Base-by-base conservation (phyloP, 2,113 vertebrate genomes). In the Anguilla japonica region DNA sequence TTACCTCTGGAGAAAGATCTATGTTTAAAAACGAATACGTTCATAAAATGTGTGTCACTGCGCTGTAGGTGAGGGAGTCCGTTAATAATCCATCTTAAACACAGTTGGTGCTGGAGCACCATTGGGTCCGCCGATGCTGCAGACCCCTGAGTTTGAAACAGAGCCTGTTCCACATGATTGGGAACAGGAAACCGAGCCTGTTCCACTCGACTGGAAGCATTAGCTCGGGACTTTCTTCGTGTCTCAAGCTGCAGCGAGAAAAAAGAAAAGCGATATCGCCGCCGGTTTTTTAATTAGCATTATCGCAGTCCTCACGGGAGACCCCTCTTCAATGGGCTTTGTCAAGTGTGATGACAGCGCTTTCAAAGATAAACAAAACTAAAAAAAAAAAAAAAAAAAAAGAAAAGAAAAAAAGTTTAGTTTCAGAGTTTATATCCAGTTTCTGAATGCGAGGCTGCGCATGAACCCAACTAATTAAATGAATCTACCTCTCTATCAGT, bases 271-370 rank as follows among this genome's bases (percentile, higher is more conserved):
- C 16, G 41, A 57, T 84, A 67, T 67, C 8, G 60, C 5, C 60
- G 8, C 60, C 8, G 3, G 60, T 34, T 67, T 67, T 67, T 67
- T 67, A 67, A 67, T 67, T 67, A 67, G 20, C 22, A 1, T 67
- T 67, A 67, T 67, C 60, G 46, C 82, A 5, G 3, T 57, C 78
- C 87, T 83, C 50, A 39, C 84, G 78, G 85, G 80, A 89, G 83
- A 79, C 82, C 56, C 43, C 50, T 41, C 82, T 29, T 80, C 78
- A 88, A 91, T 71, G 79, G 78, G 22, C 34, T 63, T 60, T 50
- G 53, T 83, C 78, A 87, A 85, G 87, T 85, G 41, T 83, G 82
- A 87, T 82, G 56, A 82, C 84, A 86, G 67, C 50, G 85, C 4
- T 67, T 2, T 67, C 60, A 3, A 26, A 67, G 60, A 67, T 67